Evolutionary conservation across 53 echinoderm and acorn worm genomes (phyloP), one percentile per base, ranked within the genome.

Genomic region (Crossaster papposus): DNA sequence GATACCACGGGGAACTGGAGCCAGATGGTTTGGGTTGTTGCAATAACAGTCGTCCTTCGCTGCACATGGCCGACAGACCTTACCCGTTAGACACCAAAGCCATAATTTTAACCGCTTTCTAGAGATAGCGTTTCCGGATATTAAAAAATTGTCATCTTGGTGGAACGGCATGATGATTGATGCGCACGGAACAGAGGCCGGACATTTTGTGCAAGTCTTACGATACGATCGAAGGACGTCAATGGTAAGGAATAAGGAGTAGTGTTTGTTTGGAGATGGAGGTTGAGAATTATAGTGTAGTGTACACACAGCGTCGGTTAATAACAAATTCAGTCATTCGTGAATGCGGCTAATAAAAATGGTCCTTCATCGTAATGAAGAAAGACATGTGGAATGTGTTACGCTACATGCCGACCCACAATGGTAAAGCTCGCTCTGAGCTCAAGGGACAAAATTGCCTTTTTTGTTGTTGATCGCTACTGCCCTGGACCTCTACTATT

Each of bases 141-240:
- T 87, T 87, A 77, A 72, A 85, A 83, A 87, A 34, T 76, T 75
- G 87, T 87, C 76, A 62, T 58, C 87, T 32, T 58, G 53, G n/a
- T 77, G 20, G 18, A 34, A 33, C 23, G 63, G 37, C 37, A 58
- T 14, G 87, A 32, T 87, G 87, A 87, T 77, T 58, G 77, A 87
- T 87, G 36, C 71, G 37, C 22, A 23, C 2, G 18, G 71, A 30
- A 3, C 1, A 17, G 71, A 37, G 83, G 52, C 35, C 35, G 36
- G 75, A 36, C 75, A 74, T 14, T 36, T 13, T 28, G 72, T 14
- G 29, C 30, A n/a, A 28, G 29, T 71, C 72, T 2, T 23, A 6
- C 31, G 72, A 71, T 28, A 71, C 2, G 44, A 44, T 71, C 30
- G 55, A 32, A 62, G 64, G 64, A 30, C 32, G 8, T 30, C 64